Evolutionary conservation across 1,140 invertebrate genomes (phyloP), one percentile per base, ranked within the genome.

Genomic region (Eupristina koningsbergeri): DNA sequence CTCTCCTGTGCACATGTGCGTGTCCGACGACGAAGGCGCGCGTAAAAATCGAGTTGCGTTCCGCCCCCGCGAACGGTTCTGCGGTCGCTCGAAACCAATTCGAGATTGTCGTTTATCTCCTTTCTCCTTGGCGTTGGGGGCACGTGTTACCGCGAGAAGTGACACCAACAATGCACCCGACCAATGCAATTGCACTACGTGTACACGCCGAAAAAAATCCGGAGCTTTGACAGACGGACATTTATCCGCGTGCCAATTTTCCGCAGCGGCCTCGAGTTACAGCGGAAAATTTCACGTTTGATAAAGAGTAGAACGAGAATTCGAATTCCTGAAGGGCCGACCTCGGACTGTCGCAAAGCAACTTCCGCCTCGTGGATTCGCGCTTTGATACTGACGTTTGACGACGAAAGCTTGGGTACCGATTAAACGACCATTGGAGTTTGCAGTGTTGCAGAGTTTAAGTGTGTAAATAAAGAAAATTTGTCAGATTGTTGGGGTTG

Each of bases 21-120:
- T 41, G 22, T n/a, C n/a, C n/a, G n/a, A n/a, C 22, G 26, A 3
- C 26, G 26, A 17, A 31, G 31, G 36, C 78, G 19, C 26, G 79
- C 1, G 64, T 29, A 76, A 64, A 64, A 82, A 50, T 61, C n/a
- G 41, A 67, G 41, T 36, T 31, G 5, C 67, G 17, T 39, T 47
- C 31, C 64, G 6, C 77, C 19, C 19, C 45, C 39, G 9, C 5
- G 64, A 17, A 3, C 47, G 26, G 29, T 61, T n/a, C 13, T 19
- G 50, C 50, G 45, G 73, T 31, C 39, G n/a, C 76, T 80, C 53
- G 74, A 77, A 77, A 77, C 74, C 81, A 74, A 83, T 77, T 61
- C 63, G 80, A 69, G 81, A 83, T 83, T 67, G 74, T 26, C 58
- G 63, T 82, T 78, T 83, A 83, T 83, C 81, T 83, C 19, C 71